Percentiles rank a stretch among this genome's conserved stretches.
Evolutionary conservation across 1,140 invertebrate species (phyloP).

Genomic region (Branchinecta lindahli): DNA sequence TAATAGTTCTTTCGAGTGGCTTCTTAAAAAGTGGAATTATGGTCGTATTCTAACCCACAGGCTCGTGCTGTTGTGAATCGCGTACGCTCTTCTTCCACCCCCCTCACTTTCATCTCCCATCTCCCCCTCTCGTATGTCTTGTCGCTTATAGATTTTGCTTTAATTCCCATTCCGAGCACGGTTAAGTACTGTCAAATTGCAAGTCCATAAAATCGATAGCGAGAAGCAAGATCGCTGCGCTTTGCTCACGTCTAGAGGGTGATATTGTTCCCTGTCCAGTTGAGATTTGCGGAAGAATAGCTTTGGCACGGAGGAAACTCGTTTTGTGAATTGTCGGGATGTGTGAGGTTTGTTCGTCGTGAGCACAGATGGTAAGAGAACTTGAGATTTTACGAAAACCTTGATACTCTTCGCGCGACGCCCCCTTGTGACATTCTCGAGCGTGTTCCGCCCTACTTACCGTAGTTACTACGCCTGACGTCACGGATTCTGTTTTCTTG

Average conservation of each 20-base stretch:
- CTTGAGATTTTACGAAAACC: neutral
- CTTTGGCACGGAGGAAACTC: neutral
- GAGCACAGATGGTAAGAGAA: neutral
- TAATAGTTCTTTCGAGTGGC: too few relatives aligned
- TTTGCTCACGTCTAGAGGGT: neutral
- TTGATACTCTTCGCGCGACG: neutral
- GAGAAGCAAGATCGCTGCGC: neutral
- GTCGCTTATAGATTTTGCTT: neutral
- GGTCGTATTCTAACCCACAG: too few relatives aligned
- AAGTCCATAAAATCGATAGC: constrained; percentile 9
- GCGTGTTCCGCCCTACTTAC: too few relatives aligned
- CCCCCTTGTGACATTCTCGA: neutral
- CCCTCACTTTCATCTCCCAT: too few relatives aligned
- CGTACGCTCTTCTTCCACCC: too few relatives aligned
- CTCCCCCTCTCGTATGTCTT: neutral
- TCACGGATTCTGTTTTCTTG: too few relatives aligned
- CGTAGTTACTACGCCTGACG: too few relatives aligned
- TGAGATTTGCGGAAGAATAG: neutral
- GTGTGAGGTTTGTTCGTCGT: neutral
- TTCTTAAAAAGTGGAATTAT: too few relatives aligned
- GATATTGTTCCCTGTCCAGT: constrained; percentile 5
- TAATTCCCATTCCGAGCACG: constrained; percentile 3
- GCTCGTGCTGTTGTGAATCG: too few relatives aligned
- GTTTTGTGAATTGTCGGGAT: neutral
- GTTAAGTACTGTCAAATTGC: neutral